These are phyloP conservation scores for Carassius auratus DNA, from an alignment of 2,113 vertebrate genomes.

Conservation along the genomic window DNA sequence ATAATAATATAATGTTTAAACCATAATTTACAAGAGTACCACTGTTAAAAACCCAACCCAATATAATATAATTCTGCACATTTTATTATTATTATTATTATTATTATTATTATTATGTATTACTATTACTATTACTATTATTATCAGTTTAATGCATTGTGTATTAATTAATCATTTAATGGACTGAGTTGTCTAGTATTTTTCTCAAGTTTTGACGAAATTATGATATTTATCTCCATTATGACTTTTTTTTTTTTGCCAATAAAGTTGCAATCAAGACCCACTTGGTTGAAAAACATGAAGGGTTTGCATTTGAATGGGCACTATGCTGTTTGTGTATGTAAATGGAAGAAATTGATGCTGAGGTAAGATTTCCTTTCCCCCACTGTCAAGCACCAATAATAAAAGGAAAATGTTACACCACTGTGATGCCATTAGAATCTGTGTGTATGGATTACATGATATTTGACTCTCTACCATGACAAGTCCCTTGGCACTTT, in stretches of 20 bases:
- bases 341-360: background rate
- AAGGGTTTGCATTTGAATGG: background rate
- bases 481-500: slow-evolving; percentile 24
- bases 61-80: background rate
- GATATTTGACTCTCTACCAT: slow-evolving; percentile 36
- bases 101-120: background rate
- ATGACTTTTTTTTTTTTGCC: too few relatives aligned
- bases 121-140: background rate
- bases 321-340: background rate
- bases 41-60: background rate
- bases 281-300: background rate
- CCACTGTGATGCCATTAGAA: slow-evolving; percentile 31
- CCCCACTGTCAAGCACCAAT: background rate
- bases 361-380: background rate
- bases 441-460: slow-evolving; percentile 33
- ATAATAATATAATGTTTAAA: background rate
- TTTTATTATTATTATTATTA: background rate
- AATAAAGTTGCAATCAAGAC: background rate
- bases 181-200: background rate
- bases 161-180: background rate
- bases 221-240: background rate
- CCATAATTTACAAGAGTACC: too few relatives aligned
- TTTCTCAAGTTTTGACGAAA: too few relatives aligned
- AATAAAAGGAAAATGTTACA: slow-evolving; percentile 18
- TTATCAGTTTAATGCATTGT: background rate